These are phyloP conservation scores for Poecilus cupreus DNA, from an alignment of 2,888 invertebrate genomes.

Conservation along the genomic window DNA sequence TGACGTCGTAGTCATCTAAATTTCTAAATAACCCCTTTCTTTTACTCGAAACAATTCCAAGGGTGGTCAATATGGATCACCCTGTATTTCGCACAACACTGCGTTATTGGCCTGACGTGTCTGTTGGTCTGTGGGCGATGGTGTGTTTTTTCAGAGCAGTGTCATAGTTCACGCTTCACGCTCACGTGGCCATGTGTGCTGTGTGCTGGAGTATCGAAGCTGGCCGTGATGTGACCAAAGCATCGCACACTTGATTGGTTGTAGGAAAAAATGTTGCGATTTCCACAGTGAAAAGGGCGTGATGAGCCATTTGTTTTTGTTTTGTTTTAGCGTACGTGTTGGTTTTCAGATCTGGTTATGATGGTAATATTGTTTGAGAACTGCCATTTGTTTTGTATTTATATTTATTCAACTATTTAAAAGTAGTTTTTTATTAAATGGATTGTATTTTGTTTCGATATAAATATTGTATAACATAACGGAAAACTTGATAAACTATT, in stretches of 20 bases:
- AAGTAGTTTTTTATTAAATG: too few relatives aligned
- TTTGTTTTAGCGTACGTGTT: not conserved
- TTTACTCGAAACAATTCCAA: too few relatives aligned
- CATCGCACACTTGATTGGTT: not conserved
- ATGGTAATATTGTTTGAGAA: not conserved
- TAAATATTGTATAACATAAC: too few relatives aligned
- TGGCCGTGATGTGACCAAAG: conserved; percentile 1
- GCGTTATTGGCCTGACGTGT: not conserved
- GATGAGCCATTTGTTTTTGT: not conserved
- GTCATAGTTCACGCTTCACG: conserved; percentile 19
- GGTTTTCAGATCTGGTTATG: not conserved
- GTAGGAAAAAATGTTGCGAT: not conserved
- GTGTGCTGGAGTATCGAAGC: not conserved
- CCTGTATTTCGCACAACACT: not conserved
- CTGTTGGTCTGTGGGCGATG: not conserved
- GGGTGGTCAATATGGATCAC: too few relatives aligned
- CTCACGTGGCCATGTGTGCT: not conserved
- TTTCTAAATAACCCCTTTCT: too few relatives aligned
- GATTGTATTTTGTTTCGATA: too few relatives aligned
- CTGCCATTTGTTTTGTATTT: too few relatives aligned
- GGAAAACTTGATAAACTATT: too few relatives aligned
- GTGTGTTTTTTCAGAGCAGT: not conserved
- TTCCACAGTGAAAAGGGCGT: not conserved
- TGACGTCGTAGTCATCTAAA: too few relatives aligned
- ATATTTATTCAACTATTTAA: too few relatives aligned